Evolutionary conservation across 2,888 invertebrate species (phyloP).

Genomic region (Aethes cnicana): DNA sequence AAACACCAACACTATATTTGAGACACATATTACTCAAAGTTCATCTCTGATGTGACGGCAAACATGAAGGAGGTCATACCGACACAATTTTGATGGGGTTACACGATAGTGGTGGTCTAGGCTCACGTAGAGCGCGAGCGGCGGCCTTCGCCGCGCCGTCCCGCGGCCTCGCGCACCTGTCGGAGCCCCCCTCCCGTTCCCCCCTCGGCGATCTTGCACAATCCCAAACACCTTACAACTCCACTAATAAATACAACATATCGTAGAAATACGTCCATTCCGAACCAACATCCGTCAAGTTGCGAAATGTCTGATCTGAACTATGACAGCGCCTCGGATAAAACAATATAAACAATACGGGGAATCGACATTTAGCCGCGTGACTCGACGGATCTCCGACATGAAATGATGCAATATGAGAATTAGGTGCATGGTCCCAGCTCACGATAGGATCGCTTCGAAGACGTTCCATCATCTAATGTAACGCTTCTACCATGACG

Average conservation of each 20-base stretch:
- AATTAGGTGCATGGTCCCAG: constrained; percentile 55
- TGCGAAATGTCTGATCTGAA: constrained; percentile 64
- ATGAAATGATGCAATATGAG: constrained; percentile 62
- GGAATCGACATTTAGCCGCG: constrained; percentile 67
- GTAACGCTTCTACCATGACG: no score
- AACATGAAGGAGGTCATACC: constrained; percentile 23
- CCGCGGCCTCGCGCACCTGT: constrained; percentile 73
- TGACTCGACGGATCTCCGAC: constrained; percentile 66
- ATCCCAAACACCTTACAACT: constrained; percentile 56
- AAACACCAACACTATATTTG: no score
- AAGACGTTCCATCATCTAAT: no score
- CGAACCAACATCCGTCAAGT: constrained; percentile 50
- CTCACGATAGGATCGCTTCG: no score
- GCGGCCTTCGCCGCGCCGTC: constrained; percentile 65
- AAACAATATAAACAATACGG: constrained; percentile 73
- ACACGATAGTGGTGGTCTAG: constrained; percentile 23
- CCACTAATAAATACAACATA: constrained; percentile 52
- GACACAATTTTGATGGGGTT: constrained; percentile 31
- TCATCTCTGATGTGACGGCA: constrained; percentile 7
- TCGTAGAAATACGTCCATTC: constrained; percentile 28
- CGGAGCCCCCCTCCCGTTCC: constrained; percentile 48
- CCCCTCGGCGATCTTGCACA: constrained; percentile 51
- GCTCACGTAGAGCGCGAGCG: constrained; percentile 49
- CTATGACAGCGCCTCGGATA: constrained; percentile 67
- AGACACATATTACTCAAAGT: neutral